These are phyloP conservation scores for Nezara viridula DNA, from an alignment of 2,888 invertebrate genomes.

Conservation along the genomic window DNA sequence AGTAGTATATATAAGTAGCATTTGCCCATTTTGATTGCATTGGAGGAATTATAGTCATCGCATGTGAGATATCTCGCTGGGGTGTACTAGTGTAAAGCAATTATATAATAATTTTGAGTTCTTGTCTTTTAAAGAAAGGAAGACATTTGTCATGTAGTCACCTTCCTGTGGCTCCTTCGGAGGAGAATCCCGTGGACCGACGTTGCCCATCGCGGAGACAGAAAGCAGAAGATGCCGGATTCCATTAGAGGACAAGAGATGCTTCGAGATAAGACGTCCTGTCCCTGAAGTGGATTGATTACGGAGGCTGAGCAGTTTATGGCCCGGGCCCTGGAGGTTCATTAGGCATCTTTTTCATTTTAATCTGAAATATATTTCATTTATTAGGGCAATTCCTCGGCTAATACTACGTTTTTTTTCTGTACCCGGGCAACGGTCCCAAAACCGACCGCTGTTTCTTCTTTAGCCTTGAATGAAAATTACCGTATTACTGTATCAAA, in stretches of 20 bases:
- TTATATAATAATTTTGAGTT: too few species aligned
- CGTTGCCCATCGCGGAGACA: background rate
- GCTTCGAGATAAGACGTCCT: conserved; percentile 9
- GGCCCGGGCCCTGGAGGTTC: background rate
- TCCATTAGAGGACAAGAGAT: conserved; percentile 34
- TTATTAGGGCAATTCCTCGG: conserved; percentile 17
- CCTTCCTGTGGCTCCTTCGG: background rate
- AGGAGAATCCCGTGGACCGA: background rate
- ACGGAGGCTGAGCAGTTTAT: background rate
- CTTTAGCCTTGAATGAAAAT: conserved; percentile 19
- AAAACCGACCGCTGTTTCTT: conserved; percentile 7
- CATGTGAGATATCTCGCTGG: too few species aligned
- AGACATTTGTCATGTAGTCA: too few species aligned
- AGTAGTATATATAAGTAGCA: too few species aligned
- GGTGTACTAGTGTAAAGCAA: too few species aligned
- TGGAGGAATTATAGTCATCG: too few species aligned
- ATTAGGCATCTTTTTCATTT: conserved; percentile 28
- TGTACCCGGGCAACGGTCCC: background rate
- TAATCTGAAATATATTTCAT: conserved; percentile 43
- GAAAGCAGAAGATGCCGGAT: conserved; percentile 24
- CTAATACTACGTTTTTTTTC: background rate
- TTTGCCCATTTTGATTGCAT: too few species aligned
- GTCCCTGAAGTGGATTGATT: conserved; percentile 38
- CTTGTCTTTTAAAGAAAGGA: too few species aligned
- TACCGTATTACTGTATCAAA: background rate